These are phyloP conservation scores for Hydrozoanthus tunicans DNA, from an alignment of 64 coral and sea anemone genomes.

Conservation along the genomic window DNA sequence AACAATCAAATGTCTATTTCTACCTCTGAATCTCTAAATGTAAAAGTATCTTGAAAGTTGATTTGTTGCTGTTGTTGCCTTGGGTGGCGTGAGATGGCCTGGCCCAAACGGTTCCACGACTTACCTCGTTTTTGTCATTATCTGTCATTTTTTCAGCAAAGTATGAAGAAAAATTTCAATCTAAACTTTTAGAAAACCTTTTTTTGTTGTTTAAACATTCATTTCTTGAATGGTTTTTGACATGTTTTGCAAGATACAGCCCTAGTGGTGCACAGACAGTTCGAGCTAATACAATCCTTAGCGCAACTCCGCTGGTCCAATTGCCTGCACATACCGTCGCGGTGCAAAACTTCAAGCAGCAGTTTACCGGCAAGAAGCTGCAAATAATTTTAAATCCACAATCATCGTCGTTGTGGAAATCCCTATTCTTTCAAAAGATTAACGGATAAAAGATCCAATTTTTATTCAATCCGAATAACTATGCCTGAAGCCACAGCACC, in stretches of 20 bases:
- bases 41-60: not conserved
- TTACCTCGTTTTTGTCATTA: slow-evolving; percentile 21
- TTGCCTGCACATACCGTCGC: not conserved
- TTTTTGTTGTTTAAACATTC: not conserved
- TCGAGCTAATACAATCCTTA: not conserved
- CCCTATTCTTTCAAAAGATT: not conserved
- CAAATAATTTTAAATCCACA: slow-evolving; percentile 1
- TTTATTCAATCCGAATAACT: slow-evolving; percentile 51
- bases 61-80: not conserved
- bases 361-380: not conserved
- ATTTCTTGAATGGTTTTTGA: not conserved
- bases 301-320: slow-evolving; percentile 36
- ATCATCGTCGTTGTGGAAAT: slow-evolving; percentile 20
- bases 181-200: not conserved
- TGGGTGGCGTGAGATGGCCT: not conserved
- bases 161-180: not conserved
- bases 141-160: slow-evolving; percentile 36
- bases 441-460: not conserved
- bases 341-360: not conserved
- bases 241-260: not conserved
- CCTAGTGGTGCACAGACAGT: not conserved
- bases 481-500: slow-evolving; percentile 78
- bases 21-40: not conserved
- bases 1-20: not conserved
- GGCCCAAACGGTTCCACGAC: not conserved